Evolutionary conservation across 2,797 vertebrate genomes (phyloP).

Genomic region (Rhincodon typus): DNA sequence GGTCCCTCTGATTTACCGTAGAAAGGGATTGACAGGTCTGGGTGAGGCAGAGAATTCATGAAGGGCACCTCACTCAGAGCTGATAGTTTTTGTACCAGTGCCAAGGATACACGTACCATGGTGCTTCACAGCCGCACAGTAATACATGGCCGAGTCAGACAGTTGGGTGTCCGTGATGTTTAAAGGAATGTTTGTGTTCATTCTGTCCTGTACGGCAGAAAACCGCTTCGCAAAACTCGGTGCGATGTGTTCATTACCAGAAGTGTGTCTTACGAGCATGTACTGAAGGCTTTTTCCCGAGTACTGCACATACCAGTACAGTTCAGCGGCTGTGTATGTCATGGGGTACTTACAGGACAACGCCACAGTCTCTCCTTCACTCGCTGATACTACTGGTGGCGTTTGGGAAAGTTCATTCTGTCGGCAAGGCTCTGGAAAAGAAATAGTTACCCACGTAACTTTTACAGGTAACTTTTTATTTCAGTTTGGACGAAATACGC

Average conservation of each 20-base stretch:
- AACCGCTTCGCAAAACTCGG: neutral
- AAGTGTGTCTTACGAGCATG: neutral
- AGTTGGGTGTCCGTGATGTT: neutral
- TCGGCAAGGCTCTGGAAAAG: neutral
- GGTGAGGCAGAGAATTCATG: neutral
- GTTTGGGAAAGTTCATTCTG: neutral
- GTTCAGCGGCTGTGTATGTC: neutral
- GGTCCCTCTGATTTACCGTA: too few relatives aligned
- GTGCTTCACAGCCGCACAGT: neutral
- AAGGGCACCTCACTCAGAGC: neutral
- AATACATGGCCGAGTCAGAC: neutral
- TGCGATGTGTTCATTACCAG: neutral
- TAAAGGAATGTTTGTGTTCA: neutral
- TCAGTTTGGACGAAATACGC: too few relatives aligned
- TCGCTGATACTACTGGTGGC: neutral
- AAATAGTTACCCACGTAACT: too few relatives aligned
- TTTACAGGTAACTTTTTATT: neutral
- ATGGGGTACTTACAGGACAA: neutral
- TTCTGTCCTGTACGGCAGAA: neutral
- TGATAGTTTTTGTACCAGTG: neutral
- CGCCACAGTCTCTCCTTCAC: neutral
- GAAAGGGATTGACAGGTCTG: too few relatives aligned
- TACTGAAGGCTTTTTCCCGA: neutral
- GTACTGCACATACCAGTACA: neutral
- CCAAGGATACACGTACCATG: neutral